Base-by-base conservation (phyloP, 2,797 vertebrate species). In the Discoglossus pictus region DNA sequence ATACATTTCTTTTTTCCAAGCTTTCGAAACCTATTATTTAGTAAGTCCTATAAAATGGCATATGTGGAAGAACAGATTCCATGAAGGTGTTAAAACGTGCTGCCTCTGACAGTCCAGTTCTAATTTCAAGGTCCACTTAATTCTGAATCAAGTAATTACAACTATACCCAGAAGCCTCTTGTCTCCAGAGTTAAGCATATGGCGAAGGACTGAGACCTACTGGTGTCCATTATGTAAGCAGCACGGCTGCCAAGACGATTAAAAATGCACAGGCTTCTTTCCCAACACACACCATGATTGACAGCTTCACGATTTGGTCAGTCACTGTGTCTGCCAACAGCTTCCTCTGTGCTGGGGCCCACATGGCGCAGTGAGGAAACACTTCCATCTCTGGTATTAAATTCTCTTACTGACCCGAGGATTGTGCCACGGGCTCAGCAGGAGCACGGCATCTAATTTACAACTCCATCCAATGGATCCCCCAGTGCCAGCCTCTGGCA, bases 81-180 rank as follows among this genome's bases (percentile, higher is more conserved):
- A 84, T 75, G 82, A 77, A 79, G 83, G 78, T 62, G 84, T 86
- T 87, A 85, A 85, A 83, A 81, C 75, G 79, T 76, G 71, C 53
- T 55, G 79, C 81, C 76, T 78, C 80, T 16, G 13, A 86, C 80
- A 77, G 88, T 88, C 92, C 91, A 93, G 92, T 94, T 94, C 93
- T 93, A 96, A 97, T 98, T 98, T 98, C 95, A 97, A 97, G 95
- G 92, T 97, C 93, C 74, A 84, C 94, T 97, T 95, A 93, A 94
- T 95, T 96, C 93, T 86, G 83, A 92, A 95, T 93, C 92, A 94
- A 91, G 91, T 94, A 93, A 95, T 96, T 95, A 93, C 92, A 81
- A 88, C 83, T 84, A 86, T 90, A 89, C 90, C 91, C 91, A 92
- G 89, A 88, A 94, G 93, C 90, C 91, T 91, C 92, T 88, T 91